Percentiles rank a stretch among this genome's conserved stretches.
Evolutionary conservation across 1,140 invertebrate species (phyloP).

Genomic region (Phenacoccus solenopsis): DNA sequence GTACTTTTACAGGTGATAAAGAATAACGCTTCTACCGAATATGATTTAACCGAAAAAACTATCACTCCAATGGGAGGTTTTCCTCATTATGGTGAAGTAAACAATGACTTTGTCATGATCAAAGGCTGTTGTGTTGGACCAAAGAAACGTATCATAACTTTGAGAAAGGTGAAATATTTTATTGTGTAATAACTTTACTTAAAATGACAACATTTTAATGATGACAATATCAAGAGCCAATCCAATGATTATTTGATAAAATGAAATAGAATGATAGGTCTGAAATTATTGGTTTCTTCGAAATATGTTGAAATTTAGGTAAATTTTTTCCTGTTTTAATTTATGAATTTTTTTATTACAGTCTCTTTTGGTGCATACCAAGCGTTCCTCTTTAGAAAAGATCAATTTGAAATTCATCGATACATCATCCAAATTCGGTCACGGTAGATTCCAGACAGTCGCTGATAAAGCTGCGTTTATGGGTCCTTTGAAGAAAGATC

Average conservation of each 20-base stretch:
- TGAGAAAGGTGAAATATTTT: constrained; percentile 80
- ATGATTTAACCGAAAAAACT: constrained; percentile 95
- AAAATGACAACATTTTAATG: constrained; percentile 32
- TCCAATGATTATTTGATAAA: constrained; percentile 25
- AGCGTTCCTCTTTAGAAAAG: constrained; percentile 90
- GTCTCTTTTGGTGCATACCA: constrained; percentile 88
- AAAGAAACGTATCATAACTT: constrained; percentile 95
- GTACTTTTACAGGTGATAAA: constrained; percentile 91
- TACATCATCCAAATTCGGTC: constrained; percentile 98
- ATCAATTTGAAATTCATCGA: constrained; percentile 99
- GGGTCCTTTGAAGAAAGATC: constrained; percentile 91
- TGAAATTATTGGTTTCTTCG: constrained; percentile 32
- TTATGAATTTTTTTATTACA: constrained; percentile 41
- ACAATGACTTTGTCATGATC: constrained; percentile 97
- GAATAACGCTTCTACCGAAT: constrained; percentile 97
- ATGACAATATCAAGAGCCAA: constrained; percentile 32
- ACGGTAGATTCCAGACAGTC: constrained; percentile 98
- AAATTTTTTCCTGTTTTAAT: no score
- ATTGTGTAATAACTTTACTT: constrained; percentile 22
- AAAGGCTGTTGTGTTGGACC: constrained; percentile 97
- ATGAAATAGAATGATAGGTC: constrained; percentile 46
- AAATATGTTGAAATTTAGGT: no score
- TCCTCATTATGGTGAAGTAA: constrained; percentile 98
- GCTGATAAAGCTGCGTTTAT: constrained; percentile 96
- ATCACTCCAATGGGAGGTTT: constrained; percentile 99